These are phyloP conservation scores for Coenonympha glycerion DNA, from an alignment of 2,888 invertebrate genomes.

Conservation along the genomic window DNA sequence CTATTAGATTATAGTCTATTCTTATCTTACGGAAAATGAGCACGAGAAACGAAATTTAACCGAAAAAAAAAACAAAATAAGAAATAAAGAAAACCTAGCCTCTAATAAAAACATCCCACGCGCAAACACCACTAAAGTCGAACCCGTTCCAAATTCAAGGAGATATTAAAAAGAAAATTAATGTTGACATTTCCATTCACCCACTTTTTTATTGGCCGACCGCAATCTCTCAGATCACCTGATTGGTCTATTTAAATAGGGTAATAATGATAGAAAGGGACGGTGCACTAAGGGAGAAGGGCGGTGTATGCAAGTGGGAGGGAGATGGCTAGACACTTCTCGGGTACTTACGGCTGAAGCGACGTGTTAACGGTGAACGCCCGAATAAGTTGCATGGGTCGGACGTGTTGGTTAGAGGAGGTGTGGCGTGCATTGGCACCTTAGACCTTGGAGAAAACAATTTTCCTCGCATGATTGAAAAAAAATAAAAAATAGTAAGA, in stretches of 20 bases:
- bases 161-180: conserved; percentile 61
- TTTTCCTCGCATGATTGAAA: too few relatives aligned
- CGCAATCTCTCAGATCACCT: conserved; percentile 44
- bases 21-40: not conserved
- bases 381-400: conserved; percentile 54
- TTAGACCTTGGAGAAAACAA: not conserved
- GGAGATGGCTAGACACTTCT: conserved; percentile 68
- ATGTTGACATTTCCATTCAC: conserved; percentile 68
- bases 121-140: conserved; percentile 16
- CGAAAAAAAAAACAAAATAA: too few relatives aligned
- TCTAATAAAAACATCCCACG: conserved; percentile 6
- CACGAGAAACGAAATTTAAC: not conserved
- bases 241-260: conserved; percentile 68
- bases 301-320: conserved; percentile 40
- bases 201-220: conserved; percentile 70
- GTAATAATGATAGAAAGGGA: conserved; percentile 58
- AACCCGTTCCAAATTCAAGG: conserved; percentile 34
- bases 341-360: conserved; percentile 66
- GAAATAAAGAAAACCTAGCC: too few relatives aligned
- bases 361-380: conserved; percentile 55
- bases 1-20: too few relatives aligned
- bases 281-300: conserved; percentile 37
- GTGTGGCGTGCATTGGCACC: conserved; percentile 41
- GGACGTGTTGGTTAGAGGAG: conserved; percentile 41
- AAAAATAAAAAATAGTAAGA: too few relatives aligned